These are phyloP conservation scores for Margaritifera margaritifera DNA, from an alignment of 2,888 invertebrate genomes.

Conservation along the genomic window DNA sequence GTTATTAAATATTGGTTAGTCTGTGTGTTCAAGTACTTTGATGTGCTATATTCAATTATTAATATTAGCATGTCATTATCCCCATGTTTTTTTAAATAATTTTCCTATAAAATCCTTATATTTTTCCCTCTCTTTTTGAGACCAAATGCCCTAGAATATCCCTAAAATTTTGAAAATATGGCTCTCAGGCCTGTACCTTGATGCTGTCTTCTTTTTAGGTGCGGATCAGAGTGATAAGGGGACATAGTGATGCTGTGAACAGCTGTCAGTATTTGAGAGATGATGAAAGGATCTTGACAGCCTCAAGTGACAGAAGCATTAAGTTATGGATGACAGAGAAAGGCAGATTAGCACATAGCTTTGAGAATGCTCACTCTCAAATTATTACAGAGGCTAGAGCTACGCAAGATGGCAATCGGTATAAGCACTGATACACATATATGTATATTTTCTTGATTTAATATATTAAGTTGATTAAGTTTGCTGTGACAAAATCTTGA, in stretches of 20 bases:
- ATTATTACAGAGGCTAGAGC: conserved; percentile 54
- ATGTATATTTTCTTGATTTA: not conserved
- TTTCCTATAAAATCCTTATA: too few species aligned
- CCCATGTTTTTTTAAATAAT: too few species aligned
- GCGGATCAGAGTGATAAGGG: conserved; percentile 64
- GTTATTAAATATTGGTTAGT: too few species aligned
- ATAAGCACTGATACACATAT: conserved; percentile 18
- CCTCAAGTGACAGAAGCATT: conserved; percentile 64
- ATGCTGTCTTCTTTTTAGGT: conserved; percentile 50
- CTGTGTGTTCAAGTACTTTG: too few species aligned
- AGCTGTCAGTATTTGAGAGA: conserved; percentile 63
- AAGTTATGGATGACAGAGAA: conserved; percentile 62
- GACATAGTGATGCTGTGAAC: conserved; percentile 64
- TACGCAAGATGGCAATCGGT: conserved; percentile 49
- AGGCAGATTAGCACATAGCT: conserved; percentile 54
- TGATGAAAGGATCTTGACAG: conserved; percentile 60
- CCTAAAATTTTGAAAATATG: too few species aligned
- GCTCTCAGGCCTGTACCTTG: too few species aligned
- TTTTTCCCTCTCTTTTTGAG: too few species aligned
- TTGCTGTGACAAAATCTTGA: too few species aligned
- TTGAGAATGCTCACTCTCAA: conserved; percentile 50
- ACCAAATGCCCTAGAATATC: too few species aligned
- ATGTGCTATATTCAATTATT: too few species aligned
- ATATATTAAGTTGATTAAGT: not conserved
- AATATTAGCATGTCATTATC: too few species aligned